These are phyloP conservation scores for Sebastiscus tertius DNA, from an alignment of 2,797 vertebrate genomes.

Conservation along the genomic window DNA sequence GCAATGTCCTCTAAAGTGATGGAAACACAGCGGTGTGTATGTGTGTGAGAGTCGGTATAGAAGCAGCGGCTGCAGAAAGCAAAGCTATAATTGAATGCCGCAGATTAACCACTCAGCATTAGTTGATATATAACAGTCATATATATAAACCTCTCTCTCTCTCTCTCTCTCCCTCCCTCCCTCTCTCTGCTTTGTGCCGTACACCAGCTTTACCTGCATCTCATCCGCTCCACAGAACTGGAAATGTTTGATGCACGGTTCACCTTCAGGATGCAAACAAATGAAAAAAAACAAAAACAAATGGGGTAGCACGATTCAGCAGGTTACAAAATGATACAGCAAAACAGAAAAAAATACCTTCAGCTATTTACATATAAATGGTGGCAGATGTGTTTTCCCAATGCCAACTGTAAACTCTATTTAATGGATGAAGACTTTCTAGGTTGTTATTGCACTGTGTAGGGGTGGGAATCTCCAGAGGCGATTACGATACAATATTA, in stretches of 20 bases:
- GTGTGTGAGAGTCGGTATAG: not conserved
- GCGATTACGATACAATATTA: no score
- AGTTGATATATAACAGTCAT: slow-evolving; percentile 17
- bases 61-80: not conserved
- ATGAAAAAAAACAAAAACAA: not conserved
- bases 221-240: slow-evolving; percentile 21
- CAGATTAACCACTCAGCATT: slow-evolving; percentile 31
- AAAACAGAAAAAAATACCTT: slow-evolving; percentile 24
- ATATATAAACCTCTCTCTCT: not conserved
- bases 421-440: not conserved
- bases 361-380: slow-evolving; percentile 28
- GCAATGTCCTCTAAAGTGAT: not conserved
- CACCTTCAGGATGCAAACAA: slow-evolving; percentile 8
- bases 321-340: slow-evolving; percentile 30
- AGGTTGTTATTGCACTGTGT: not conserved
- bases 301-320: not conserved
- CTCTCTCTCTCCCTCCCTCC: not conserved
- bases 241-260: slow-evolving; percentile 16
- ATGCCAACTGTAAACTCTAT: not conserved
- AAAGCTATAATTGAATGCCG: slow-evolving; percentile 35
- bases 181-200: not conserved
- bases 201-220: slow-evolving; percentile 18
- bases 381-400: slow-evolving; percentile 5
- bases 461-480: no score
- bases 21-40: not conserved